Base-by-base conservation (phyloP, 2,888 invertebrate genomes). In the Drosophila prolongata region DNA sequence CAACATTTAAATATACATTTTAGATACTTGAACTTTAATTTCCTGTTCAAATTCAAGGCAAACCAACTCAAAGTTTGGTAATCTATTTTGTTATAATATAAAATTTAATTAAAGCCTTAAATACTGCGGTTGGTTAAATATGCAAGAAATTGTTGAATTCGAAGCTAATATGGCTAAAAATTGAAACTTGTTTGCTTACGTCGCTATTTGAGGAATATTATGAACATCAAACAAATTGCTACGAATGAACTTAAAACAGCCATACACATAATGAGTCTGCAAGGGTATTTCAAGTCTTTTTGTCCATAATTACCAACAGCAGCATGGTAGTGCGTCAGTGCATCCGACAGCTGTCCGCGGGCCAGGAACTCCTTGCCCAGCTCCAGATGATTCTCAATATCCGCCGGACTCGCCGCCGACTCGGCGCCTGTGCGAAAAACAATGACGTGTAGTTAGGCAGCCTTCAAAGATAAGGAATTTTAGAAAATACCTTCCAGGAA, bases 251-350 rank as follows among this genome's bases (percentile, higher is more conserved):
- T 24, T 4, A 24, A 24, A 24, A 24, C 24, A 24, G 24, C 24
- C 24, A 24, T 24, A 24, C 24, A 24, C 24, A 24, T 24, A 24
- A 24, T 24, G 24, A 24, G 24, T 8, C 30, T 8, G 30, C 30
- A 43, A 44, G 27, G 27, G 0, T n/a, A 38, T 4, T 19, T 27
- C 11, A 9, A 44, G n/a, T 47, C 1, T 27, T 24, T 14, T 5
- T 13, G 2, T 11, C 38, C 11, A 30, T 47, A 93, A 95, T 94
- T 91, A 97, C 97, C 98, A 85, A 99, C 97, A 83, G 99, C 99
- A 72, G 98, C 97, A 94, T 99, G 99, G 93, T 98, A 99, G 92
- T 99, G 99, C 69, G 97, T 96, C 54, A 99, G 93, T 10, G 99
- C 99, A 93, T 99, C 99, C 50, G 97, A 96, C 75, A 99, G 94